Evolutionary conservation across 2,888 invertebrate species (phyloP), one percentile per base, ranked within the genome.

Genomic region (Gisinianus flammeolus): DNA sequence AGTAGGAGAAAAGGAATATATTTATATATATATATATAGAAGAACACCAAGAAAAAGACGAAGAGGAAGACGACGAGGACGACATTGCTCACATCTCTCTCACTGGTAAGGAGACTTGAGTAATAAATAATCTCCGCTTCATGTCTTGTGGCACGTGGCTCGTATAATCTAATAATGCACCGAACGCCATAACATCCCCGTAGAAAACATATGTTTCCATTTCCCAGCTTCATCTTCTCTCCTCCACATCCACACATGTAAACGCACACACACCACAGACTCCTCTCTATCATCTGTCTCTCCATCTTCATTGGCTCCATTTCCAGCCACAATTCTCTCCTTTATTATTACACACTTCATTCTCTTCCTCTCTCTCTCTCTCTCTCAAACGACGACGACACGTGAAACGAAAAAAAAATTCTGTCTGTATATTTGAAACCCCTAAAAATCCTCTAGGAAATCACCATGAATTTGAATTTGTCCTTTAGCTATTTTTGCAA

Each of bases 61-160:
- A 44, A 6, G 44, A 44, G 3, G 19, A 6, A 2, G 44, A 44
- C 3, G 44, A 58, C 58, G 24, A 58, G 8, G 24, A 58, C n/a
- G 24, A n/a, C 58, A n/a, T 58, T 58, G 22, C 12, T 28, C 28
- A 26, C 26, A 26, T 16, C 26, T 19, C 54, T 54, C 19, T 26
- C 62, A 62, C 62, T 62, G 28, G 24, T 24, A 62, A 62, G 28
- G 2, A 26, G 62, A 28, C 62, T 26, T 26, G 62, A 58, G 58
- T 58, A 58, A 58, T 58, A 58, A 58, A 58, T 58, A 58, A 58
- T 58, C 58, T 58, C 58, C 22, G n/a, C 24, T 58, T 12, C 58
- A 58, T n/a, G 22, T n/a, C n/a, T 58, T n/a, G 22, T n/a, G 58
- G 24, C 62, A 62, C 62, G 28, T 62, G 62, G 62, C 62, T 62